phyloP scores from a whole-genome alignment of 2,888 invertebrate genomes.

The Ochropacha duplaris region DNA sequence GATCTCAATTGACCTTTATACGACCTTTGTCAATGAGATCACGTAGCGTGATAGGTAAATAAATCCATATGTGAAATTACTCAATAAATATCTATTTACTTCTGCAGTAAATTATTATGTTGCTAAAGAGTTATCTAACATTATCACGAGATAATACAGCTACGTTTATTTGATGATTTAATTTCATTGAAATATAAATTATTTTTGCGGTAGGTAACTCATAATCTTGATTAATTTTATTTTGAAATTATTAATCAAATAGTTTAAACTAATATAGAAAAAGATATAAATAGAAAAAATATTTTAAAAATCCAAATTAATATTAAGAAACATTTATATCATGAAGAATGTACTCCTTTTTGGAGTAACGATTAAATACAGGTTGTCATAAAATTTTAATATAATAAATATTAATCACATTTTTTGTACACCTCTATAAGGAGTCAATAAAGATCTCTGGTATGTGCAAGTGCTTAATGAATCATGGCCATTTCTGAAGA shows the following conservation, averaged over 20 bases:
- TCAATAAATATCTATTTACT: not conserved
- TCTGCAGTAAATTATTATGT: not conserved
- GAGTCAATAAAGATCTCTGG: not conserved
- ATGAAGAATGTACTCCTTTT: no score
- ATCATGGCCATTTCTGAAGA: not conserved
- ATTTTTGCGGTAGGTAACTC: no score
- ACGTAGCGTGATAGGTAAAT: slow-evolving; percentile 1
- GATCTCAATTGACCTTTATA: slow-evolving; percentile 34
- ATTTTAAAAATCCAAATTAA: no score
- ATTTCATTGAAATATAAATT: not conserved
- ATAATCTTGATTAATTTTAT: no score
- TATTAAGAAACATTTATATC: no score
- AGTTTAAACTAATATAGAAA: no score
- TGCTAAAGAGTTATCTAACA: not conserved
- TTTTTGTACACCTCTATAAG: not conserved
- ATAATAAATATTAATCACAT: not conserved
- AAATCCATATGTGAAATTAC: not conserved
- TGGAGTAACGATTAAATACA: no score
- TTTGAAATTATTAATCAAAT: no score
- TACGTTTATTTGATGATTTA: not conserved
- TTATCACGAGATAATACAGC: not conserved
- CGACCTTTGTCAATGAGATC: not conserved
- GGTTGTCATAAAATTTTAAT: not conserved
- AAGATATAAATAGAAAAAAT: no score
- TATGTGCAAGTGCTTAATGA: not conserved